These are phyloP conservation scores for Crotalus viridis DNA, from an alignment of 2,113 vertebrate species.

Conservation along the genomic window DNA sequence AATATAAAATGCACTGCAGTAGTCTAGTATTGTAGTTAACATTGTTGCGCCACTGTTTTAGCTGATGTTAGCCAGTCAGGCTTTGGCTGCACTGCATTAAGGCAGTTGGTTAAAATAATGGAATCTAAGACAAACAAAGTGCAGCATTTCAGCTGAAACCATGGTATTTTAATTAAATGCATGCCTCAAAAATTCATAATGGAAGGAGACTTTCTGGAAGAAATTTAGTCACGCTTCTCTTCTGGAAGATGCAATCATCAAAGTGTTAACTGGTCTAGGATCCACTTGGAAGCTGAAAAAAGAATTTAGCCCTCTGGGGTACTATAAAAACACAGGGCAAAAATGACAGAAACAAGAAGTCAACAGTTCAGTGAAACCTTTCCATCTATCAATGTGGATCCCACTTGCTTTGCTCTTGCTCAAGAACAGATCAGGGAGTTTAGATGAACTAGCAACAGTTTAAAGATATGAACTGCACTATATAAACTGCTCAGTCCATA, in stretches of 20 bases:
- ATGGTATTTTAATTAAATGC: slow-evolving; percentile 24
- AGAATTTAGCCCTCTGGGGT: neutral
- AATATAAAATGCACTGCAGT: neutral
- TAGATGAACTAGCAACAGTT: neutral
- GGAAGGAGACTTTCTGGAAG: slow-evolving; percentile 6
- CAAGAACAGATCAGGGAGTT: neutral
- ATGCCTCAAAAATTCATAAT: slow-evolving; percentile 19
- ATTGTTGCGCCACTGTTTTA: neutral
- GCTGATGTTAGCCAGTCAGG: neutral
- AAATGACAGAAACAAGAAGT: neutral
- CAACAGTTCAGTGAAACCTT: neutral
- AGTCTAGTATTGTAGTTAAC: neutral
- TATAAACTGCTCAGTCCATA: neutral
- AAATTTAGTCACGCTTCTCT: neutral
- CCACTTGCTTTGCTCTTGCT: neutral
- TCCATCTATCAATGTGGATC: neutral
- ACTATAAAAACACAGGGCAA: neutral
- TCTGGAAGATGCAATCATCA: slow-evolving; percentile 4
- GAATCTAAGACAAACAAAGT: slow-evolving; percentile 6
- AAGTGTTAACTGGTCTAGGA: neutral
- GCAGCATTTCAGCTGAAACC: slow-evolving; percentile 18
- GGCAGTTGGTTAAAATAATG: neutral
- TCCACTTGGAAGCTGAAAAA: neutral
- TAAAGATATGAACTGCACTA: neutral
- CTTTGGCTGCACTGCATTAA: neutral